Conservation (phyloP, 2,113 vertebrate genomes). For the Istiophorus platypterus region DNA sequence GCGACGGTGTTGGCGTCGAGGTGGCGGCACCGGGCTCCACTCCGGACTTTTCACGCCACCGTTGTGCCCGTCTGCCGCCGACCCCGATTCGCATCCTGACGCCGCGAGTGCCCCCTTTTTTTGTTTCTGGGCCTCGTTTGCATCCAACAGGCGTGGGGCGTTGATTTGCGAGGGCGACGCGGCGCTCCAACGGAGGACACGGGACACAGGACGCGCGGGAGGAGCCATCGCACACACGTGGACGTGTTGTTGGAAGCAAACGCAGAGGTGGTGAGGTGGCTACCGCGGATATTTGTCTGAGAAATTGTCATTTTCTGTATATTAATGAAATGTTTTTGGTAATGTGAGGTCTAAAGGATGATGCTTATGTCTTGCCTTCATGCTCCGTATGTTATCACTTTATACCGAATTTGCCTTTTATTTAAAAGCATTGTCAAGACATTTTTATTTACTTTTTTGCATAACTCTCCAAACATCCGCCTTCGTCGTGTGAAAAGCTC, state of each 20-base stretch:
- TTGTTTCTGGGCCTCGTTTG: background rate
- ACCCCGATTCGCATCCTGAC: background rate
- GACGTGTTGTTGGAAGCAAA: constrained; percentile 10
- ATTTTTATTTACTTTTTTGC: background rate
- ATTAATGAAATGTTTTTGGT: constrained; percentile 1
- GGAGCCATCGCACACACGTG: background rate
- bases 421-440: too few species aligned
- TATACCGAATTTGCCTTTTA: too few species aligned
- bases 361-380: constrained; percentile 20
- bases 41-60: background rate
- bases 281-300: background rate
- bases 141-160: background rate
- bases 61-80: background rate
- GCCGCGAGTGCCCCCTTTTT: background rate
- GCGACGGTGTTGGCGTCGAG: background rate
- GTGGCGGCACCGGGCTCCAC: background rate
- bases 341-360: constrained; percentile 2
- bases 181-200: background rate
- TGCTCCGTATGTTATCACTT: too few species aligned
- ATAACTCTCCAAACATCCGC: background rate
- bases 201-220: background rate
- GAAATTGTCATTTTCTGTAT: background rate
- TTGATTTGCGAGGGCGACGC: background rate
- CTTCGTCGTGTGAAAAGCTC: constrained; percentile 4
- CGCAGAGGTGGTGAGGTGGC: background rate